Conservation (phyloP, 2,797 vertebrate species). For the Dipus sagitta region DNA sequence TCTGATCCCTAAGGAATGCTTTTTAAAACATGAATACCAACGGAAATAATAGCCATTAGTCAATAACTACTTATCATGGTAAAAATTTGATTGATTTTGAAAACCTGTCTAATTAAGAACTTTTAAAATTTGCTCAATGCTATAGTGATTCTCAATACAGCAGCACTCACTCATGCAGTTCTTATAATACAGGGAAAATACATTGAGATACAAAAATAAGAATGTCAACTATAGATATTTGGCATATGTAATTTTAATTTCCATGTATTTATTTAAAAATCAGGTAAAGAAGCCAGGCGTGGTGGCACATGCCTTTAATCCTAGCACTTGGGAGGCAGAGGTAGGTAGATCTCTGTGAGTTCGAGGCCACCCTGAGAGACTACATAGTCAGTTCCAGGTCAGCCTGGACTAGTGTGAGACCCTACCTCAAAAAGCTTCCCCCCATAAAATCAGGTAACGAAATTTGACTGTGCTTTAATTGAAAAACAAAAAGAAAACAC, state of each 20-base stretch:
- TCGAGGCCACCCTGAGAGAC: too few species aligned
- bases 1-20: not conserved
- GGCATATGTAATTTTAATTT: slow-evolving; percentile 16
- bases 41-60: not conserved
- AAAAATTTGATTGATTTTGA: slow-evolving; percentile 34
- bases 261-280: slow-evolving; percentile 25
- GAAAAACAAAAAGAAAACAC: not conserved
- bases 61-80: slow-evolving; percentile 17
- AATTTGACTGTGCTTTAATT: slow-evolving; percentile 9
- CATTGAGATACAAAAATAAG: not conserved
- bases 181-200: slow-evolving; percentile 16
- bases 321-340: too few species aligned
- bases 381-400: too few species aligned
- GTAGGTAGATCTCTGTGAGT: too few species aligned
- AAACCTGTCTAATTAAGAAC: not conserved
- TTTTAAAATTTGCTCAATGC: slow-evolving; percentile 36
- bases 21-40: slow-evolving; percentile 22
- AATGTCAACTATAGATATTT: not conserved
- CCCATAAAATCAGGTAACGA: not conserved
- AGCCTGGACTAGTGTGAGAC: too few species aligned
- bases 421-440: too few species aligned
- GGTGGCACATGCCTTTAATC: too few species aligned
- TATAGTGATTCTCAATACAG: slow-evolving; percentile 43
- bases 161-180: not conserved
- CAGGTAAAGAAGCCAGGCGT: not conserved